These are phyloP conservation scores for Rhinichthys klamathensis DNA, from an alignment of 2,113 vertebrate genomes.

Conservation along the genomic window DNA sequence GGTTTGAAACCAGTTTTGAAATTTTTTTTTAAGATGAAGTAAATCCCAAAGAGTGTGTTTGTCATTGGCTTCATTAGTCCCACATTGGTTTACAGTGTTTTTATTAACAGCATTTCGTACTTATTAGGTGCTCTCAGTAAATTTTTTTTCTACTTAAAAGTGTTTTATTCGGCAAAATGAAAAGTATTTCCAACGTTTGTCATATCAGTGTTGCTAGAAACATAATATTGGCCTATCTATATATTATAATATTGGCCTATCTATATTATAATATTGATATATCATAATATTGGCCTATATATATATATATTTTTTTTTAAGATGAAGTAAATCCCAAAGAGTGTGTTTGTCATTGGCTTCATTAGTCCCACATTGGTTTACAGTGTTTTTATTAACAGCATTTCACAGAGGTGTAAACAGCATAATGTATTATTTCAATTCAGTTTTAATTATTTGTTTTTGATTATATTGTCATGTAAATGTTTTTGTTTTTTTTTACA, in stretches of 20 bases:
- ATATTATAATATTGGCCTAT: too few species aligned
- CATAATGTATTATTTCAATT: neutral
- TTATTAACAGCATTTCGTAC: neutral
- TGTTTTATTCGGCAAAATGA: neutral
- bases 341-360: neutral
- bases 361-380: neutral
- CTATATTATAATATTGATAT: too few species aligned
- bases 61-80: neutral
- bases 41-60: neutral
- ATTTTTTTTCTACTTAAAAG: neutral
- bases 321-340: neutral
- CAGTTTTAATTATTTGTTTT: too few species aligned
- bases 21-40: too few species aligned
- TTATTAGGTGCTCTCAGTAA: neutral
- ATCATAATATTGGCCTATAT: too few species aligned
- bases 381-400: neutral
- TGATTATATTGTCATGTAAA: neutral
- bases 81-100: neutral
- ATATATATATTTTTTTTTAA: too few species aligned
- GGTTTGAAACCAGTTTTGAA: neutral
- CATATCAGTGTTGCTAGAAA: neutral
- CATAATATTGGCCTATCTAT: too few species aligned
- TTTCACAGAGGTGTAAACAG: neutral
- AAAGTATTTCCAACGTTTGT: neutral
- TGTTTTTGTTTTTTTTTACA: neutral